A percentile compares a stretch with the other conserved stretches of the same genome.
These are phyloP conservation scores for Perca flavescens DNA, from an alignment of 2,113 vertebrate genomes.

Conservation along the genomic window DNA sequence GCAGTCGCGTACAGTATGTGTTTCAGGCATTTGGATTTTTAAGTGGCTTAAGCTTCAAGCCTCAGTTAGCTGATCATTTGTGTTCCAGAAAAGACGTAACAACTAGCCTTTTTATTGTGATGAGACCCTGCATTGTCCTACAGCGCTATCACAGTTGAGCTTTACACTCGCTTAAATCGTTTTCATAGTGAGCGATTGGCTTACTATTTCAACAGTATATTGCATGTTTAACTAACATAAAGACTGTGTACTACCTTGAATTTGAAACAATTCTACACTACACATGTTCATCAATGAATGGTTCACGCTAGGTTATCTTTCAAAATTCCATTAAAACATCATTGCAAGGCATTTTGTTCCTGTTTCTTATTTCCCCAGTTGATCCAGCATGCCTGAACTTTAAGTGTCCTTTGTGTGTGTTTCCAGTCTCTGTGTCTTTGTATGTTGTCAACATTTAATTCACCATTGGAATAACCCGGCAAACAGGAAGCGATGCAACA, in stretches of 20 bases:
- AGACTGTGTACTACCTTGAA: conserved; percentile 80
- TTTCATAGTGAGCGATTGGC: conserved; percentile 70
- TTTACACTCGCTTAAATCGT: conserved; percentile 60
- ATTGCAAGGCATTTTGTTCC: conserved; percentile 84
- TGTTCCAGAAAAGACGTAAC: conserved; percentile 64
- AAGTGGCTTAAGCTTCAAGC: conserved; percentile 69
- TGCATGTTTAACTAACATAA: conserved; percentile 86
- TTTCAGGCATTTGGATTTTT: conserved; percentile 75
- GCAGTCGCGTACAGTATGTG: conserved; percentile 76
- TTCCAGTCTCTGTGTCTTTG: conserved; percentile 43
- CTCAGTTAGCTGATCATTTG: conserved; percentile 73
- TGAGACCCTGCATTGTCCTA: conserved; percentile 56
- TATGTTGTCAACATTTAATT: conserved; percentile 13
- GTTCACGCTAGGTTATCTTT: conserved; percentile 83
- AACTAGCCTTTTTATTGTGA: conserved; percentile 68
- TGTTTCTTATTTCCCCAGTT: conserved; percentile 80
- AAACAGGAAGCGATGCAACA: conserved; percentile 74
- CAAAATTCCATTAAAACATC: conserved; percentile 88
- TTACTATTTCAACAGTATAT: conserved; percentile 80
- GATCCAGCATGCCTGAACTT: conserved; percentile 72
- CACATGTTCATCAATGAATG: conserved; percentile 77
- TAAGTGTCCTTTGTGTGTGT: conserved; percentile 44
- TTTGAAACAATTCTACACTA: conserved; percentile 76
- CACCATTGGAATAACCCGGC: conserved; percentile 55
- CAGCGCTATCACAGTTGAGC: conserved; percentile 65